Conservation (phyloP, 1,140 invertebrate genomes). For the Drosophila triauraria region DNA sequence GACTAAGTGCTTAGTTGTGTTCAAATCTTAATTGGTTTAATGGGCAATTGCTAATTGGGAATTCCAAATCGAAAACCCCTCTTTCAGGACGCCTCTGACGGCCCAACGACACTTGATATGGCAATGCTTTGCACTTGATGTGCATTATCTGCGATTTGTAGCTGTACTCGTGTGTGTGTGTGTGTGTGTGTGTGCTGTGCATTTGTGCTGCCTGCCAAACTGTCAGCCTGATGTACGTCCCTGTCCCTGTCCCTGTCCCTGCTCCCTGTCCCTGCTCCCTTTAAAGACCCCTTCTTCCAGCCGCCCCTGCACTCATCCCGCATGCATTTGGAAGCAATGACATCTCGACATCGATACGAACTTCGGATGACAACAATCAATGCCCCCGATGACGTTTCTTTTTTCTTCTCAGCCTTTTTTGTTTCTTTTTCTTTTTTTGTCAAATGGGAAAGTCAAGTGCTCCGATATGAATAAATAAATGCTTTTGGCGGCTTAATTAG, state of each 20-base stretch:
- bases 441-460: slow-evolving; percentile 27
- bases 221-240: slow-evolving; percentile 31
- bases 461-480: background rate
- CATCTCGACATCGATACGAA: slow-evolving; percentile 27
- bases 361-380: slow-evolving; percentile 42
- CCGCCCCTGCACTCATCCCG: slow-evolving; percentile 7
- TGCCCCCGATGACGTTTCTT: slow-evolving; percentile 34
- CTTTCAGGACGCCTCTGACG: slow-evolving; percentile 1
- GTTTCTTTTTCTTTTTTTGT: background rate
- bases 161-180: slow-evolving; percentile 16
- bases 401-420: slow-evolving; percentile 13
- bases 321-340: slow-evolving; percentile 9
- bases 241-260: background rate
- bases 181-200: slow-evolving; percentile 33
- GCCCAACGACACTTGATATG: slow-evolving; percentile 53
- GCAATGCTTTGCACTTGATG: slow-evolving; percentile 56
- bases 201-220: slow-evolving; percentile 49
- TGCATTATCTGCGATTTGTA: slow-evolving; percentile 61
- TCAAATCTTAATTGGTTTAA: too few species aligned
- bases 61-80: background rate
- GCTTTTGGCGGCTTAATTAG: slow-evolving; percentile 1
- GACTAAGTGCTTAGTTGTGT: too few species aligned
- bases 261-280: background rate
- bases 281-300: background rate
- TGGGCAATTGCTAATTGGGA: too few species aligned